These are phyloP conservation scores for Acanthornis magna DNA, from an alignment of 2,797 vertebrate genomes.

Conservation along the genomic window DNA sequence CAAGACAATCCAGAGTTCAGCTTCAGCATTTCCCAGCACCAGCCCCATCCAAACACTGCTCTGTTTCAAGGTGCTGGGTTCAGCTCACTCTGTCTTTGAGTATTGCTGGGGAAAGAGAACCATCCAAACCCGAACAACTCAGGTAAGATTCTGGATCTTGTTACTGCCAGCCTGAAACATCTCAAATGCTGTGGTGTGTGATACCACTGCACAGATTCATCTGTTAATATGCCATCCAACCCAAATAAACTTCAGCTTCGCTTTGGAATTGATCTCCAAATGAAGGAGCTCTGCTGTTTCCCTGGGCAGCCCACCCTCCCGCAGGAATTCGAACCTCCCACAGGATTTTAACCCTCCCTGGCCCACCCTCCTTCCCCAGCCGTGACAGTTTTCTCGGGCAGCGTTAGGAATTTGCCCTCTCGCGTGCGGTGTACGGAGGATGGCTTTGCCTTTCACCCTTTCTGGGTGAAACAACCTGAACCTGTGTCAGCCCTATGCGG, in stretches of 20 bases:
- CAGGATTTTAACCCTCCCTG: constrained; percentile 43
- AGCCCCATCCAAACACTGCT: neutral
- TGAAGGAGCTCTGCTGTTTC: neutral
- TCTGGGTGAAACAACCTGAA: neutral
- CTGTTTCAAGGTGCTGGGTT: neutral
- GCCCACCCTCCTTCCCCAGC: neutral
- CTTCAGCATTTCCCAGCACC: neutral
- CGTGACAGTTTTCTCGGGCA: neutral
- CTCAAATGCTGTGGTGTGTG: neutral
- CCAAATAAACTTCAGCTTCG: constrained; percentile 10
- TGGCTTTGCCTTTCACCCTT: accelerated
- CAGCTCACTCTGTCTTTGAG: neutral
- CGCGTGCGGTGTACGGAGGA: accelerated
- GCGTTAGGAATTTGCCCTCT: accelerated
- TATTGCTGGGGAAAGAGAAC: neutral
- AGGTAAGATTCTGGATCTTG: neutral
- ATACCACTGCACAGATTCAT: neutral
- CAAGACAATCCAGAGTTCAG: neutral
- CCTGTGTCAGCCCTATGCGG: neutral
- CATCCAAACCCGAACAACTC: neutral
- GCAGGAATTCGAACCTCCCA: neutral
- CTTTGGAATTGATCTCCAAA: neutral
- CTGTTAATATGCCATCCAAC: neutral
- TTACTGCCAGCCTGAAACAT: neutral
- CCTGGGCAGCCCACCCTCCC: neutral